Evolutionary conservation across 2,113 vertebrate species (phyloP), one percentile per base, ranked within the genome.

Genomic region (Cricetomys ansorgei): DNA sequence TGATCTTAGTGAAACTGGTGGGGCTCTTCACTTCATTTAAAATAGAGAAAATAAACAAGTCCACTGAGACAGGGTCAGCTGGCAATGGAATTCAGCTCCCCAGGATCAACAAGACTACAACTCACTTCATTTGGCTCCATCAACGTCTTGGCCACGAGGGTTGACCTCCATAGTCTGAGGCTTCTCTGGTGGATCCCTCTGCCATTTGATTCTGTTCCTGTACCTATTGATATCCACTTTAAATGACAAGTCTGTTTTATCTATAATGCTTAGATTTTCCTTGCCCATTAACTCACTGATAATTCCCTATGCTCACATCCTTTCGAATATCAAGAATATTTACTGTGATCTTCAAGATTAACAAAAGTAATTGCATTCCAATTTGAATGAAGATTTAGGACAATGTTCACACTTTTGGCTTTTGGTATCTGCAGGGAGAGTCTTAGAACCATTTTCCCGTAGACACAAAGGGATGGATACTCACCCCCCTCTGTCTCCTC

Each of bases 21-120:
- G 23, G 17, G 4, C 3, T 84, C 29, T 86, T 93, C 57, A 7
- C 34, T 43, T 72, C 37, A 75, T 43, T 96, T 89, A 57, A 80
- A 89, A 10, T 86, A 81, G n/a, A 92, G 34, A 45, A 43, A 93
- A 79, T 76, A 88, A 87, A 9, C 37, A 50, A 92, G 34, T 80
- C 9, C 34, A 40, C 12, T 40, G 10, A 81, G 65, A 67, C 53
- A 72, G 45, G 53, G 10, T 12, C 7, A 64, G 5, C 2, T 75
- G 59, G 67, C 75, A 89, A 55, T 67, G 17, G 8, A 91, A 90
- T 75, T 85, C 17, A 48, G 8, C 4, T 57, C 31, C 2, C 73
- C 4, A 17, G 6, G 88, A 65, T 84, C 31, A 64, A n/a, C 5
- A 23, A 2, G 13, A 70, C 37, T 8, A 27, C 23, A 31, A 2